Percentiles rank a stretch among this genome's conserved stretches.
Evolutionary conservation across 2,888 invertebrate species (phyloP).

Genomic region (Spatulosminthurus flaviceps): DNA sequence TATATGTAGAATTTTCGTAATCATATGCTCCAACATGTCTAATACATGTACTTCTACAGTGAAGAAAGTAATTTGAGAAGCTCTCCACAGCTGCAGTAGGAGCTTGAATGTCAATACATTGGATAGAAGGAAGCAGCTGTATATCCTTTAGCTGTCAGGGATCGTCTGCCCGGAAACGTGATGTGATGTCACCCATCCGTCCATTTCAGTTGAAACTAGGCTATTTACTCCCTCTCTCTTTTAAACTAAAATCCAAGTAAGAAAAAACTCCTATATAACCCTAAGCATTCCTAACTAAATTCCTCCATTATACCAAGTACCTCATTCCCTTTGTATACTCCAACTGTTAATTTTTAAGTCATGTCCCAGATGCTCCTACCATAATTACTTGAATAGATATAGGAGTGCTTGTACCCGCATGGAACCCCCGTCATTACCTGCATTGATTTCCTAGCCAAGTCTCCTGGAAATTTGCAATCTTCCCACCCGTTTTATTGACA

Average conservation of each 20-base stretch:
- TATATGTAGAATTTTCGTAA: no score
- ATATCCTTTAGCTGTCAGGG: not conserved
- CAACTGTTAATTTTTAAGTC: not conserved
- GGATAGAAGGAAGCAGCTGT: not conserved
- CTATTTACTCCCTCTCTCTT: not conserved
- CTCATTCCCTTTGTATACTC: no score
- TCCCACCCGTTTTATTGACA: not conserved
- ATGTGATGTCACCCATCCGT: slow-evolving; percentile 3
- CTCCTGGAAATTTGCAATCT: not conserved
- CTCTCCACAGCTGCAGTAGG: no score
- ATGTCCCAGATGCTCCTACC: not conserved
- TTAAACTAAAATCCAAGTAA: no score
- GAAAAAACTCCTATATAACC: no score
- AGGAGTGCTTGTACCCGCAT: not conserved
- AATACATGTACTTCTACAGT: no score
- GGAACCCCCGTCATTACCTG: not conserved
- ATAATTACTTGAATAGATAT: no score
- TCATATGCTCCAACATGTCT: no score
- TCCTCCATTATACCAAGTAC: no score
- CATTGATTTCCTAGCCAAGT: not conserved
- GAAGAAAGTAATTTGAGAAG: no score
- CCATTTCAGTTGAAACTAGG: not conserved
- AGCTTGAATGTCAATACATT: no score
- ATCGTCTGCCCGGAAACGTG: not conserved
- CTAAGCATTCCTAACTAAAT: no score